These are phyloP conservation scores for Pogonomyrmex barbatus DNA, from an alignment of 1,140 invertebrate genomes.

Conservation along the genomic window DNA sequence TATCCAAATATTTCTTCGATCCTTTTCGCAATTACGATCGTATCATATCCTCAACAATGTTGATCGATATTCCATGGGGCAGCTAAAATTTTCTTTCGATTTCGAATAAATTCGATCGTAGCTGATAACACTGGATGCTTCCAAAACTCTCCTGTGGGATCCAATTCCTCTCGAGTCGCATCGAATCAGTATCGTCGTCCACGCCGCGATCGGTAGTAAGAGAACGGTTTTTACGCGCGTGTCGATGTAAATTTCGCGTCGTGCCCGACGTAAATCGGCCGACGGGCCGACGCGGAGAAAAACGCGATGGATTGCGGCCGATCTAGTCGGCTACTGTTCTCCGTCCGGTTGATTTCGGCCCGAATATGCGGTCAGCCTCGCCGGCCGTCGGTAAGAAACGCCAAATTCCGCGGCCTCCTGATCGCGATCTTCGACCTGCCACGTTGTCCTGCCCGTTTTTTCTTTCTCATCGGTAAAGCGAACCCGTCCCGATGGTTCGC, in stretches of 20 bases:
- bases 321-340: slow-evolving; percentile 60
- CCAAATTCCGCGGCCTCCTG: slow-evolving; percentile 80
- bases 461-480: slow-evolving; percentile 52
- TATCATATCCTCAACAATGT: neutral
- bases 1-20: neutral
- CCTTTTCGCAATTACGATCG: neutral
- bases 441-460: slow-evolving; percentile 64
- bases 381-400: slow-evolving; percentile 80
- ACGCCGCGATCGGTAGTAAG: slow-evolving; percentile 63
- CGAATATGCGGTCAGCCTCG: slow-evolving; percentile 68
- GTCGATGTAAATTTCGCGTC: slow-evolving; percentile 83
- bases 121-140: slow-evolving; percentile 5
- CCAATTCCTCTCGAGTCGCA: slow-evolving; percentile 27
- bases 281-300: slow-evolving; percentile 74
- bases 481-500: slow-evolving; percentile 42
- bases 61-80: neutral
- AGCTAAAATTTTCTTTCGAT: slow-evolving; percentile 20
- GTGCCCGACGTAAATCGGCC: slow-evolving; percentile 79
- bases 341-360: slow-evolving; percentile 55
- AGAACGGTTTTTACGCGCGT: slow-evolving; percentile 82
- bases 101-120: slow-evolving; percentile 18
- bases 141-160: slow-evolving; percentile 23
- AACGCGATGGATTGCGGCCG: slow-evolving; percentile 67
- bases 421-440: slow-evolving; percentile 77
- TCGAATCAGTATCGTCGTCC: slow-evolving; percentile 53